phyloP scores from a whole-genome alignment of 2,797 vertebrate species.

The Poecilia velifera region DNA sequence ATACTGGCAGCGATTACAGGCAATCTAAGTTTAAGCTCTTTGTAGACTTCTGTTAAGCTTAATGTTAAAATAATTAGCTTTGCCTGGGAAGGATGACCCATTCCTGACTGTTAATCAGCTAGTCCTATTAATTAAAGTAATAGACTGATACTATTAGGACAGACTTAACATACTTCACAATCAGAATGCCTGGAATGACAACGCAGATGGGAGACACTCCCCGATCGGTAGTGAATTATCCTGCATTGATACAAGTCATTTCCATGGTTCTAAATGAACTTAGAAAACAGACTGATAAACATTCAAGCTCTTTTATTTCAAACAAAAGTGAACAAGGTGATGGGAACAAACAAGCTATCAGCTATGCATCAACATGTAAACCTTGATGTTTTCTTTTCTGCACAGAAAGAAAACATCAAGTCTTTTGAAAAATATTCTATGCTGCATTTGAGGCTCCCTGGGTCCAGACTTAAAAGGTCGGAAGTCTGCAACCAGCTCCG shows the following conservation, averaged over 20 bases:
- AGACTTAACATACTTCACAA: neutral
- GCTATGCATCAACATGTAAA: slow-evolving; percentile 19
- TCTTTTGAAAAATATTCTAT: neutral
- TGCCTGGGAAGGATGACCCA: slow-evolving; percentile 1
- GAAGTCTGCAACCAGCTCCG: neutral
- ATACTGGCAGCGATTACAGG: slow-evolving; percentile 19
- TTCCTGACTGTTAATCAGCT: neutral
- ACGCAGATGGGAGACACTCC: neutral
- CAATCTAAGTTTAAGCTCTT: slow-evolving; percentile 22
- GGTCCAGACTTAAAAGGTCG: neutral
- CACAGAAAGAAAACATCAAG: slow-evolving; percentile 10
- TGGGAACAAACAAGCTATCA: slow-evolving; percentile 7
- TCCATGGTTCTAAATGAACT: neutral
- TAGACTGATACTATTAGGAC: neutral
- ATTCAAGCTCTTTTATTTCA: slow-evolving; percentile 49
- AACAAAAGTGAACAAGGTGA: slow-evolving; percentile 6
- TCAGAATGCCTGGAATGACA: neutral
- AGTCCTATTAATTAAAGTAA: neutral
- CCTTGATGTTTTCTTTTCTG: neutral
- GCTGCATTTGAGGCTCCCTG: neutral
- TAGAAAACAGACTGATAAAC: slow-evolving; percentile 14
- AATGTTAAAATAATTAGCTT: slow-evolving; percentile 14
- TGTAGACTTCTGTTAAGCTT: slow-evolving; percentile 4
- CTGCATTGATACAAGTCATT: neutral
- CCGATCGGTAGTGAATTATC: neutral